Evolutionary conservation across 2,888 invertebrate species (phyloP), one percentile per base, ranked within the genome.

Genomic region (Coleophora deauratella): DNA sequence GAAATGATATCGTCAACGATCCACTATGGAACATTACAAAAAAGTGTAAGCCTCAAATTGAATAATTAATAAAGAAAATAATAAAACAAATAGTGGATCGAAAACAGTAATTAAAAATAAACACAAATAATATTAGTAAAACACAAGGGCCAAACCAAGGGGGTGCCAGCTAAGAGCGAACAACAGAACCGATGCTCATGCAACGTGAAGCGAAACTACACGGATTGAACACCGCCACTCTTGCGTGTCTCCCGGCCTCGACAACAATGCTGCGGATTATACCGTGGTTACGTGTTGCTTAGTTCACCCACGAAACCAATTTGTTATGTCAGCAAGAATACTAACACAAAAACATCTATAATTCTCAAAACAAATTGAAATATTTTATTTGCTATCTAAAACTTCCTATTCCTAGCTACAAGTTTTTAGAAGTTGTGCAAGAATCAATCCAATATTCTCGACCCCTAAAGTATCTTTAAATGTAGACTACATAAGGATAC

Each of bases 81-180:
- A 48, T 49, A 35, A 28, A 38, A 37, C 38, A 27, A 41, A 43
- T 47, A 59, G 56, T 59, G 59, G 54, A 65, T 50, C 52, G 54
- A 58, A 49, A 60, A 68, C 54, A 34, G 59, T 47, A 47, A 42
- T 46, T 46, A 55, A 53, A 51, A 52, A 57, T 37, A 13, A 4
- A 35, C 8, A 57, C 54, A 58, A 46, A 53, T 56, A 66, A 49
- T n/a, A 50, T 50, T 53, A 58, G 52, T 59, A 51, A 67, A 69
- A 76, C 66, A 79, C 72, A 78, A 77, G 80, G 79, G 78, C 80
- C 82, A 79, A 82, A 82, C 84, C 82, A 81, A 72, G 73, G 78
- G 21, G 73, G 84, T 84, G 84, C 84, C 84, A 81, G 74, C 82
- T 84, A 81, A 74, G 76, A 80, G 70, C 63, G 75, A 67, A 60